Base-by-base conservation (phyloP, 1,140 invertebrate genomes). In the Pogonomyrmex barbatus region DNA sequence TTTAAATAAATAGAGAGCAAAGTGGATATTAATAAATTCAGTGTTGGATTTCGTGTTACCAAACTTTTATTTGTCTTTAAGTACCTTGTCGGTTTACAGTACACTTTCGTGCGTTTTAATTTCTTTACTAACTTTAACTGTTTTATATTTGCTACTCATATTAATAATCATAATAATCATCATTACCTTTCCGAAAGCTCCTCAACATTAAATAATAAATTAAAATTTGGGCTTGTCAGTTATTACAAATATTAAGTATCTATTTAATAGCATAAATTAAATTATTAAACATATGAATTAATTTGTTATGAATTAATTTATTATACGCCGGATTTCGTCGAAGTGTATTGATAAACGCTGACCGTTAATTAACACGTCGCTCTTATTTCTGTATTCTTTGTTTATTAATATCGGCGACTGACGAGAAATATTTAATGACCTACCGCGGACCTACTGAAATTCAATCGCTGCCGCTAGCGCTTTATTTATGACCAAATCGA, bases 361-460 rank as follows among this genome's bases (percentile, higher is more conserved):
- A 33, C 24, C n/a, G 65, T 83, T 83, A 83, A 83, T 83, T 75
- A 83, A 47, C 54, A 10, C 2, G 54, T 47, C 54, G 24, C 62
- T 36, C 36, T 73, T 83, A 39, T 60, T 58, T 75, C 45, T 62
- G 14, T 12, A 14, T 73, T 75, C 42, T 60, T 75, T 83, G 33
- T 73, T 50, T 83, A 83, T 83, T 83, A 83, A 83, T 75, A 47
- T 1, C 14, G 33, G 6, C 24, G 68, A 45, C 42, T 45, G 39
- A 50, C 3, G n/a, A 42, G 68, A 73, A 83, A 83, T 83, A 83
- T 83, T 83, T 83, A 75, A 83, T 83, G 79, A 83, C 8, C 24
- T 45, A 24, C 24, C 24, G 67, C 30, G 30, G 33, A 83, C 68
- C 24, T 39, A 60, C 52, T 82, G 42, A 83, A 83, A 83, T 83